Conservation (phyloP, 2,797 vertebrate species). For the Gobionotothen gibberifrons region DNA sequence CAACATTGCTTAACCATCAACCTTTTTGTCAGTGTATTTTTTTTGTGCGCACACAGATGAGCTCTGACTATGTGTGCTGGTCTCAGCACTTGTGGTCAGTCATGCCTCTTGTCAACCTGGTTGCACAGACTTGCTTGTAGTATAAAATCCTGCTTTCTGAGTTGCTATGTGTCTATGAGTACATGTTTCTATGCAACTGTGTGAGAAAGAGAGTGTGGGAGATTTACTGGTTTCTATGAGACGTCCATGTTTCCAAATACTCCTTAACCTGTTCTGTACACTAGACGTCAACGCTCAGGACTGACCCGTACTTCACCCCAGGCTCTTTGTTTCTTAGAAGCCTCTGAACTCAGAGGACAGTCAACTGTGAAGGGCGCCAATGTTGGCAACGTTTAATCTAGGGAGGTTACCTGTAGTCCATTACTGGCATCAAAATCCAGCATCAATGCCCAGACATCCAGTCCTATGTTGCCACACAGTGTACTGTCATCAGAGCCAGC, state of each 20-base stretch:
- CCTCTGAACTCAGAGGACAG: conserved; percentile 36
- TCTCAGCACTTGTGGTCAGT: conserved; percentile 40
- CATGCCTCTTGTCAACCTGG: conserved; percentile 25
- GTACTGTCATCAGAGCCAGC: conserved; percentile 46
- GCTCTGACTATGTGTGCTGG: neutral
- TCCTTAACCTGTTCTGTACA: conserved; percentile 30
- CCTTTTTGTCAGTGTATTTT: neutral
- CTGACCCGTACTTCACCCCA: conserved; percentile 50
- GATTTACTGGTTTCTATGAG: conserved; percentile 48
- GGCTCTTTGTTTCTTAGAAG: conserved; percentile 34
- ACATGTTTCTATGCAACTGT: conserved; percentile 52
- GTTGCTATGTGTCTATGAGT: conserved; percentile 24
- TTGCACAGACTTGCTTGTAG: conserved; percentile 38
- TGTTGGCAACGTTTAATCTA: conserved; percentile 20
- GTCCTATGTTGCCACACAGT: conserved; percentile 32
- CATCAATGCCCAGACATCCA: conserved; percentile 22
- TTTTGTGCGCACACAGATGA: neutral
- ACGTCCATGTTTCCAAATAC: conserved; percentile 31
- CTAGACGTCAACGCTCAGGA: conserved; percentile 6
- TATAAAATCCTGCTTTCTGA: conserved; percentile 23
- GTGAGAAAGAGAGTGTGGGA: conserved; percentile 10
- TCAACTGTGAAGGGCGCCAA: conserved; percentile 1
- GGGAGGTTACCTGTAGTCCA: conserved; percentile 12
- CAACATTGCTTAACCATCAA: neutral
- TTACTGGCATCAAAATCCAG: conserved; percentile 30